Base-by-base conservation (phyloP, 2,797 vertebrate genomes). In the Rhincodon typus region DNA sequence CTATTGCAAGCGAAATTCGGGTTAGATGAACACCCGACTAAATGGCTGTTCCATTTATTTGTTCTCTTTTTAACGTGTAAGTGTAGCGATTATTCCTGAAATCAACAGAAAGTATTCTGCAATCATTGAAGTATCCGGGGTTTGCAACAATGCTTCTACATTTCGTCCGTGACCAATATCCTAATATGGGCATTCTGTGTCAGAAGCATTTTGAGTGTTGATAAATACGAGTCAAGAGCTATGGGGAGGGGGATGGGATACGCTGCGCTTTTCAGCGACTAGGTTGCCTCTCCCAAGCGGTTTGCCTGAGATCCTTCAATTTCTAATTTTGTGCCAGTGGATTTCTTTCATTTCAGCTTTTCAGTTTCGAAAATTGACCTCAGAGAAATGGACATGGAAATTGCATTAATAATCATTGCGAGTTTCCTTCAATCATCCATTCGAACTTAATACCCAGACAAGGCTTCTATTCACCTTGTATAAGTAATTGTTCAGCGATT, bases 131-230 rank as follows among this genome's bases (percentile, higher is more conserved):
- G n/a, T 30, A 69, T 69, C 21, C 62, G 0, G 66, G 34, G 66
- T 38, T 69, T 69, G 7, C 90, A 93, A 57, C 94, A 72, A 42
- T n/a, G 19, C 42, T 53, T 95, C 21, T 21, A 95, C 70, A 74
- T 95, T 74, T 57, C 42, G 42, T 74, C 70, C 42, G 94, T 50
- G 94, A 34, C 70, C 69, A 95, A 77, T 95, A 77, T 50, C 94
- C 94, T 77, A 53, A 72, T 95, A 95, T 95, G 70, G 94, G 70
- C 94, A 95, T 77, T 50, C 70, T 19, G 94, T 95, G 69, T 50
- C 94, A 53, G 69, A 13, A 53, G 70, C 42, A 23, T 77, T 74
- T 77, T 77, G 70, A 95, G 94, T 57, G 94, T 95, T 77, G 69
- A 95, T 95, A 15, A 72, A 50, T 53, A 21, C 46, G 69, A 50